Evolutionary conservation across 2,888 invertebrate species (phyloP).

Genomic region (Cenopis cana): DNA sequence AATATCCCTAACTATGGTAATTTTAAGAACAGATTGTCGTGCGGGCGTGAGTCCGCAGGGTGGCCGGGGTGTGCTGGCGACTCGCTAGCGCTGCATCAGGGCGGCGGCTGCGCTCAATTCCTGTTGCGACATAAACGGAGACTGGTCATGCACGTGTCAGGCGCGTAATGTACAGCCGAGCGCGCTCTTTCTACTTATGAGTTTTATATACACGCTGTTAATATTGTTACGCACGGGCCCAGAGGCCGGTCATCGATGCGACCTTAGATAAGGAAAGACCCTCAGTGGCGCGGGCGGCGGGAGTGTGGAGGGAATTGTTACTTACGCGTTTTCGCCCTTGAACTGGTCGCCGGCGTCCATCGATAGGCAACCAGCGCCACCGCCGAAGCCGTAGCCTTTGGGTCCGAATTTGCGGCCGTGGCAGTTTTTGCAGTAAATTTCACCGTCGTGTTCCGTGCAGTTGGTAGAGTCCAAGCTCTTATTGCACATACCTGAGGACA

Average conservation of each 20-base stretch:
- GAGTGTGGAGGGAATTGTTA: slow-evolving; percentile 73
- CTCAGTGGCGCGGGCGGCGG: slow-evolving; percentile 84
- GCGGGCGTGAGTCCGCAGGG: slow-evolving; percentile 79
- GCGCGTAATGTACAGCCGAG: slow-evolving; percentile 84
- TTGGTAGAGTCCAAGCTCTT: slow-evolving; percentile 99
- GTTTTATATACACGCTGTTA: slow-evolving; percentile 84
- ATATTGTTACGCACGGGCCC: slow-evolving; percentile 83
- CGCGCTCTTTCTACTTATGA: slow-evolving; percentile 81
- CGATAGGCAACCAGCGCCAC: slow-evolving; percentile 98
- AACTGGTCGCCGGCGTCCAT: slow-evolving; percentile 98
- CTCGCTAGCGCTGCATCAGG: slow-evolving; percentile 75
- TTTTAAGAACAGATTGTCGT: slow-evolving; percentile 81
- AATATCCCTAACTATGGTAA: slow-evolving; percentile 83
- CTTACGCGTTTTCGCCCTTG: slow-evolving; percentile 90
- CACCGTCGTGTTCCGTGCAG: slow-evolving; percentile 98
- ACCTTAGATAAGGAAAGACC: slow-evolving; percentile 85
- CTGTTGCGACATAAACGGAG: slow-evolving; percentile 85
- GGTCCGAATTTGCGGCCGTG: slow-evolving; percentile 99
- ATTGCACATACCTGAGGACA: slow-evolving; percentile 93
- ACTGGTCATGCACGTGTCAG: slow-evolving; percentile 85
- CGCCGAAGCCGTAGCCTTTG: slow-evolving; percentile 99
- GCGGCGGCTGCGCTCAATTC: slow-evolving; percentile 80
- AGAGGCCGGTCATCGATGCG: slow-evolving; percentile 75
- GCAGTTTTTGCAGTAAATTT: slow-evolving; percentile 98
- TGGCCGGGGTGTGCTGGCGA: slow-evolving; percentile 79